Evolutionary conservation across 2,797 vertebrate genomes (phyloP), one percentile per base, ranked within the genome.

Genomic region (Hydrophis major): DNA sequence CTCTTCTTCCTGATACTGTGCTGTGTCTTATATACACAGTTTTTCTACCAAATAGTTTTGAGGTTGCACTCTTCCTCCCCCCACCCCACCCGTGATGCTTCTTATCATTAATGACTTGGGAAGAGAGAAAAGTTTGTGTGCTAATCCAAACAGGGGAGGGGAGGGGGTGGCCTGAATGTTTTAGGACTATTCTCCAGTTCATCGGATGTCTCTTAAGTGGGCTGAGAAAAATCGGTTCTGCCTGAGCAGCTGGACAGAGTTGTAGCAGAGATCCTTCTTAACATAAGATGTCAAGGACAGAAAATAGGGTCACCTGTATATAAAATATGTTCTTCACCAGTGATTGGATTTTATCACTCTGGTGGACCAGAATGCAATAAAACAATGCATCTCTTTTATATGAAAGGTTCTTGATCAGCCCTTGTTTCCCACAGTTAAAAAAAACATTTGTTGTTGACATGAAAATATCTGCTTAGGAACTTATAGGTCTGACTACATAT

Each of bases 11-110:
- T 94, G 86, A 94, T 95, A 53, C 28, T 94, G 86, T 47, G 28
- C 37, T 93, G 69, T 37, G 32, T 53, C 90, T 91, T 74, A 83
- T 32, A 69, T 92, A 94, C 61, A 89, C 95, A 96, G 89, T 93
- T 56, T 89, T 61, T 89, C 93, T 50, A 89, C 18, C 59, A 57
- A 86, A 87, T 95, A 87, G 37, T 63, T 91, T 47, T 25, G 63
- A 83, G 61, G 59, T 0, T 57, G 66, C 42, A 47, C 10, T 90
- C 47, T 25, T 25, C 6, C 28, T 2, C 28, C 4, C 4, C 20
- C 27, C 25, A 50, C 89, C 50, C 93, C 42, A 42, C 42, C 42
- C 42, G 3, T 42, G 42, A 94, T 60, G 88, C 37, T 61, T 94
- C 87, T 89, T 28, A 92, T 56, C 63, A 69, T 93, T 53, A 78